phyloP scores from a whole-genome alignment of 2,113 vertebrate species.

The Campylomormyrus tamandua region DNA sequence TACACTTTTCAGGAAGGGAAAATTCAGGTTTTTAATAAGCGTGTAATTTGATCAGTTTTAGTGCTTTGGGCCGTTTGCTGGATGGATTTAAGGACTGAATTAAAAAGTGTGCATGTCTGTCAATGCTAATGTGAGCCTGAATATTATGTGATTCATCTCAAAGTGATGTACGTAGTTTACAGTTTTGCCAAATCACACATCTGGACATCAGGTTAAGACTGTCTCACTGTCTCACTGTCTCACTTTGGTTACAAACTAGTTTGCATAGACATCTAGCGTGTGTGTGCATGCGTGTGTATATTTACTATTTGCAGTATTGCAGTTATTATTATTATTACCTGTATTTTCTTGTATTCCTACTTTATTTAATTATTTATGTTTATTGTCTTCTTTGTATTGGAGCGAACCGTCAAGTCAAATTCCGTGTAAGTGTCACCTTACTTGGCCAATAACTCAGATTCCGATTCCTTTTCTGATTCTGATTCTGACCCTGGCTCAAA shows the following conservation, averaged over 20 bases:
- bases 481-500: neutral
- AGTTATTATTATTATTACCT: neutral
- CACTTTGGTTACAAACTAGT: neutral
- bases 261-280: neutral
- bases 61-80: neutral
- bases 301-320: neutral
- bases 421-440: neutral
- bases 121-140: neutral
- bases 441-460: neutral
- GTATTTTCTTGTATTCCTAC: neutral
- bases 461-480: no score
- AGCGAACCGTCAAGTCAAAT: neutral
- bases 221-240: no score
- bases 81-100: neutral
- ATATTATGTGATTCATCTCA: neutral
- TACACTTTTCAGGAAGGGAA: neutral
- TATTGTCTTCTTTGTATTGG: neutral
- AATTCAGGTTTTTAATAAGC: neutral
- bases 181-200: neutral
- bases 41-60: neutral
- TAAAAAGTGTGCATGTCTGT: neutral
- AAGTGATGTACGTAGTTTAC: neutral
- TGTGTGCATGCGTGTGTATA: neutral
- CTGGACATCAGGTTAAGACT: constrained; percentile 3
- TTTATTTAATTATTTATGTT: neutral